phyloP scores from a whole-genome alignment of 2,888 invertebrate species.

The Hypercompe scribonia region DNA sequence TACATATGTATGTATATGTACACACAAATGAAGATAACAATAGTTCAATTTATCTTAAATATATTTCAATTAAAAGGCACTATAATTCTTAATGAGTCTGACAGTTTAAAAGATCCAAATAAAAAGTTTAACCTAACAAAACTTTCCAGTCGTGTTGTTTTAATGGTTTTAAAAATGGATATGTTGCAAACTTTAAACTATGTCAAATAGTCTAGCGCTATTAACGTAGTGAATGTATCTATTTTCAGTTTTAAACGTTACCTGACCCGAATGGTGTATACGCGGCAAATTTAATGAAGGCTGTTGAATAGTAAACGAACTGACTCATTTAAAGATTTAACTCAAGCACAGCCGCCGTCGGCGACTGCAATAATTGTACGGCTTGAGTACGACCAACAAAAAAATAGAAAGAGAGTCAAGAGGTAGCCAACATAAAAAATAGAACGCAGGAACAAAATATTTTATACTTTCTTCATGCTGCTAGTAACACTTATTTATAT shows the following conservation, averaged over 20 bases:
- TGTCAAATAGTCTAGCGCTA: background rate
- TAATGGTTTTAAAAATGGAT: background rate
- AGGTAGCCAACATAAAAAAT: too few relatives aligned
- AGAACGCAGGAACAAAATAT: too few relatives aligned
- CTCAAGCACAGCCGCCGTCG: constrained; percentile 14
- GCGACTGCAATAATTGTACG: constrained; percentile 3
- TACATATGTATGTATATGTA: too few relatives aligned
- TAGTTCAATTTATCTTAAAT: too few relatives aligned
- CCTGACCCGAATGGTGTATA: constrained; percentile 30
- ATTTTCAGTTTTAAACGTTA: constrained; percentile 31
- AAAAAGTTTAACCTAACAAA: too few relatives aligned
- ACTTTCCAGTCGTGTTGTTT: too few relatives aligned
- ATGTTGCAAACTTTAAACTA: background rate
- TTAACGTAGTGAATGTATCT: background rate
- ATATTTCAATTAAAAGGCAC: too few relatives aligned
- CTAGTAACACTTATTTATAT: background rate
- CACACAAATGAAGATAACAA: too few relatives aligned
- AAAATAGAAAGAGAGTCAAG: too few relatives aligned
- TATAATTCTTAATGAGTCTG: too few relatives aligned
- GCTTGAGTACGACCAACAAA: background rate
- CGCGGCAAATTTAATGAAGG: constrained; percentile 33
- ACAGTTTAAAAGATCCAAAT: too few relatives aligned
- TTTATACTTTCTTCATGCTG: background rate
- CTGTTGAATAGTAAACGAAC: constrained; percentile 39
- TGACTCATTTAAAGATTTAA: constrained; percentile 36